These are phyloP conservation scores for Coccyzus lansbergi DNA, from an alignment of 2,797 vertebrate species.

Conservation along the genomic window DNA sequence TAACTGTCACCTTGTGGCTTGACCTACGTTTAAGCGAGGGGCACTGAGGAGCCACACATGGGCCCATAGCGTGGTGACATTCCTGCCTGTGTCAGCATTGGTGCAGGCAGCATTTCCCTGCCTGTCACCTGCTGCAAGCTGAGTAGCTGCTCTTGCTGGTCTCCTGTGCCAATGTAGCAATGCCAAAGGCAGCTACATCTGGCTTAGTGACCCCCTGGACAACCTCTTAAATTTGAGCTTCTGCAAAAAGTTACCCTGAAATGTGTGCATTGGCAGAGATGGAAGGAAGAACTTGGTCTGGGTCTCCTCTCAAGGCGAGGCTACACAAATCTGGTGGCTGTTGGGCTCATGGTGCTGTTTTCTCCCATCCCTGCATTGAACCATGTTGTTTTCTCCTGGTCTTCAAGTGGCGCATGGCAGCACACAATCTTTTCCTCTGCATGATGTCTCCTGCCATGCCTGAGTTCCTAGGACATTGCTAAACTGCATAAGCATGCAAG, in stretches of 20 bases:
- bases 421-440: neutral
- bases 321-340: neutral
- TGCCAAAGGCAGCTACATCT: neutral
- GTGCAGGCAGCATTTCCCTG: neutral
- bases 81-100: neutral
- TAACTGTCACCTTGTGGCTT: slow-evolving; percentile 25
- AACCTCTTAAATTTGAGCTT: neutral
- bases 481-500: neutral
- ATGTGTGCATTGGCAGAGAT: accelerated
- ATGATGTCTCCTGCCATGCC: accelerated
- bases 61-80: neutral
- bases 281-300: neutral
- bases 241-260: neutral
- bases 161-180: accelerated
- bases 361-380: neutral
- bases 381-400: neutral
- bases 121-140: neutral
- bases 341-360: neutral
- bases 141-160: neutral
- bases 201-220: neutral
- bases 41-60: accelerated
- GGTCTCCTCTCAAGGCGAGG: neutral
- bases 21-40: neutral
- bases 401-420: neutral
- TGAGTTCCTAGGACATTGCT: neutral